A percentile compares a stretch with the other conserved stretches of the same genome.
phyloP scores from a whole-genome alignment of 2,888 invertebrate genomes.

The Pterostichus madidus region DNA sequence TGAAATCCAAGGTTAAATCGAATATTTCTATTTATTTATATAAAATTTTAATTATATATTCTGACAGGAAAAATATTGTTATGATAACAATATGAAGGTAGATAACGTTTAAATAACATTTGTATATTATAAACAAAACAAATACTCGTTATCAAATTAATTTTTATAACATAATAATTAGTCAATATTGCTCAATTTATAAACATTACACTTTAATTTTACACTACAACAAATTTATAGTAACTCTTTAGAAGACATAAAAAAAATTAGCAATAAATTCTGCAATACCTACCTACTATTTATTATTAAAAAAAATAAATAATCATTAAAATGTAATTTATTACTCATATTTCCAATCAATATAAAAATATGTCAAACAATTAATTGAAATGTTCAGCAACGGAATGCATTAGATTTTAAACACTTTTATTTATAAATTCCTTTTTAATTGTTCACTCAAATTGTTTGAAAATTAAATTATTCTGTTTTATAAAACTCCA shows the following conservation, averaged over 20 bases:
- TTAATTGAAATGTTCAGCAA: not conserved
- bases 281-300: not conserved
- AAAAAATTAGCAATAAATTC: too few species aligned
- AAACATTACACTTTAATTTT: too few species aligned
- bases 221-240: too few species aligned
- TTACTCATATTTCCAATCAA: not conserved
- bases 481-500: not conserved
- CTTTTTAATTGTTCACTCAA: not conserved
- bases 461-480: not conserved
- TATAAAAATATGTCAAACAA: constrained; percentile 1
- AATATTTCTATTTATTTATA: constrained; percentile 3
- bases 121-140: not conserved
- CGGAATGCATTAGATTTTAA: not conserved
- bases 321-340: constrained; percentile 2
- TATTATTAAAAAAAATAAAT: not conserved
- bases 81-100: not conserved
- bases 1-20: constrained; percentile 16
- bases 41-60: not conserved
- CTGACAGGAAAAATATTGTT: not conserved
- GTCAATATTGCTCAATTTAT: not conserved
- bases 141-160: not conserved
- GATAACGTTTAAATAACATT: not conserved
- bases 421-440: not conserved
- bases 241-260: too few species aligned
- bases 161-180: not conserved